phyloP scores from a whole-genome alignment of 2,888 invertebrate genomes.

The Diaphora mendica region DNA sequence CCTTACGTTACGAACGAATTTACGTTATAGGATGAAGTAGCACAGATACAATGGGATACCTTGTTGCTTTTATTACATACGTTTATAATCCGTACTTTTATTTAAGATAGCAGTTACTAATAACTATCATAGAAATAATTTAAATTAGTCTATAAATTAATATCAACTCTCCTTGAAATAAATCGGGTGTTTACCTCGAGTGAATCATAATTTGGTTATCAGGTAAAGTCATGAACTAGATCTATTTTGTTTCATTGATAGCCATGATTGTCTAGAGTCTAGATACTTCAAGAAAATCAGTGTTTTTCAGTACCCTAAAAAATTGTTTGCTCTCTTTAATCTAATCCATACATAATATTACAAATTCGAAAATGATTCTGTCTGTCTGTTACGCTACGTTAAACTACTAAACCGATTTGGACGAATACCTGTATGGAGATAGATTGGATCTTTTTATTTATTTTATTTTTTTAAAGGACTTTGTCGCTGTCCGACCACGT shows the following conservation, averaged over 20 bases:
- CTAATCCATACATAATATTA: too few relatives aligned
- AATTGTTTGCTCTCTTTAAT: too few relatives aligned
- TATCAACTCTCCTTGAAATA: neutral
- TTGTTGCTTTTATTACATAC: neutral
- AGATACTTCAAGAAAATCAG: neutral
- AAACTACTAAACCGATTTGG: too few relatives aligned
- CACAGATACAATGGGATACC: neutral
- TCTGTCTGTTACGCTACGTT: too few relatives aligned
- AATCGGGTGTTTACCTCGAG: slow-evolving; percentile 1
- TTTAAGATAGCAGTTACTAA: neutral
- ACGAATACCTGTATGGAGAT: too few relatives aligned
- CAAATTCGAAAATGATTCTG: too few relatives aligned
- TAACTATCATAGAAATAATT: neutral
- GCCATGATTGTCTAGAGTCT: neutral
- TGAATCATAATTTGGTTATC: neutral
- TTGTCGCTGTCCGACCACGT: too few relatives aligned
- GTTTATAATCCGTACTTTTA: neutral
- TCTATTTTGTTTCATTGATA: neutral
- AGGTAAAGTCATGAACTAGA: neutral
- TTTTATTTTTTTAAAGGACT: too few relatives aligned
- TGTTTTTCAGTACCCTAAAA: neutral
- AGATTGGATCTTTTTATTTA: too few relatives aligned
- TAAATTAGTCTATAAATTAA: neutral
- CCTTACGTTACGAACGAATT: neutral
- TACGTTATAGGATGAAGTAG: neutral